Evolutionary conservation across 2,113 vertebrate species (phyloP), one percentile per base, ranked within the genome.

Genomic region (Meleagris gallopavo): DNA sequence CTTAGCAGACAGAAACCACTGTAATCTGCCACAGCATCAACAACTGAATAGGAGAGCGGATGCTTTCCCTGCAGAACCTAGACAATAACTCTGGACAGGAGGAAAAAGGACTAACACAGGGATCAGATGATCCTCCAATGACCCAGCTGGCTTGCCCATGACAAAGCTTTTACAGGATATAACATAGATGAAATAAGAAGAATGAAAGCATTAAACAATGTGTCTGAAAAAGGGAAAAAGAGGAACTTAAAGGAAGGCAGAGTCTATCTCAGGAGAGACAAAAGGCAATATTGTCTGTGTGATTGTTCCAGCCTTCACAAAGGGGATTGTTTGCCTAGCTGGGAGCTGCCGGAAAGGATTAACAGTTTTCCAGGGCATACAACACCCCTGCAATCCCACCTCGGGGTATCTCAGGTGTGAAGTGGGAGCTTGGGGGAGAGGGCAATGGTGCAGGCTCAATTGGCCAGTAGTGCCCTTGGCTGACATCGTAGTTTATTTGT

Each of bases 401-500:
- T 94, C 45, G 1, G 81, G 70, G 76, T 93, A 95, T 97, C 95
- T 95, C 95, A 92, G 95, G 93, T 97, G 86, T 89, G 91, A 91
- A 92, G 87, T 81, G 86, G 81, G 72, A 86, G 72, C 87, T 81
- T 88, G 88, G 88, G 86, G 81, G 79, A 92, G 83, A 93, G 72
- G 70, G 94, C 90, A 89, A 74, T 72, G 58, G 81, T 94, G 43
- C 92, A 71, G 76, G 69, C 83, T 91, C 94, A 92, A 90, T 89
- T 92, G 90, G 66, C 86, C 93, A 97, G 85, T 93, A 94, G 91
- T 93, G 94, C 88, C 82, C 89, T 96, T 80, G 86, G 87, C 91
- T 96, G 95, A 96, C 94, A 97, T 94, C 40, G 14, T 94, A 97
- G 91, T 96, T 96, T 96, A 95, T 97, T 95, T 97, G 97, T 96